Conservation (phyloP, 2,888 invertebrate species). For the Hanleya hanleyi region DNA sequence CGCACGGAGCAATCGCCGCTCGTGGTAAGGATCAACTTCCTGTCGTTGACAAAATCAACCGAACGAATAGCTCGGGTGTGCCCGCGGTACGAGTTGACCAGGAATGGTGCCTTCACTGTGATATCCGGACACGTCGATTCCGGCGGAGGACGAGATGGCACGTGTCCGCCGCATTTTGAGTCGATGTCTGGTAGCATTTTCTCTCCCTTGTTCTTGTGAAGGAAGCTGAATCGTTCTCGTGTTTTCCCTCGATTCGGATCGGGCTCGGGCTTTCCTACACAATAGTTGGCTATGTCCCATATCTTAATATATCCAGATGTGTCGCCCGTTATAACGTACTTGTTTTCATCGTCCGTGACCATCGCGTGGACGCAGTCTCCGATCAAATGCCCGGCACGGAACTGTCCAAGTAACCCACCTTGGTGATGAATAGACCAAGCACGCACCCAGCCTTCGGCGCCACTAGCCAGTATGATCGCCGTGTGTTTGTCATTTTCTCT, state of each 20-base stretch:
- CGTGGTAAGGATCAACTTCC: constrained; percentile 80
- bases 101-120: constrained; percentile 54
- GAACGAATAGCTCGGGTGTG: constrained; percentile 82
- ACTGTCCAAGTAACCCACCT: constrained; percentile 82
- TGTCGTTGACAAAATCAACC: constrained; percentile 80
- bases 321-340: constrained; percentile 77
- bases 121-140: constrained; percentile 44
- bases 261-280: constrained; percentile 72
- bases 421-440: constrained; percentile 87
- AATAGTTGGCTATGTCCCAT: constrained; percentile 84
- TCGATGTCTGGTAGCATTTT: constrained; percentile 30
- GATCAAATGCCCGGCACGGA: constrained; percentile 81
- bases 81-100: constrained; percentile 76
- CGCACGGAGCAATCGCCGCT: constrained; percentile 81
- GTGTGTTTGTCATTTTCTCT: constrained; percentile 77
- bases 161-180: constrained; percentile 14
- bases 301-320: constrained; percentile 86
- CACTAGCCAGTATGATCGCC: constrained; percentile 82
- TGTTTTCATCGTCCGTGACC: constrained; percentile 82
- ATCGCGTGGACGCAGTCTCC: constrained; percentile 79
- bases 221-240: constrained; percentile 42
- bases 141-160: constrained; percentile 54
- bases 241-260: constrained; percentile 29
- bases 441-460: constrained; percentile 84
- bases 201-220: constrained; percentile 31